These are phyloP conservation scores for Synchiropus splendidus DNA, from an alignment of 2,113 vertebrate species.

Conservation along the genomic window DNA sequence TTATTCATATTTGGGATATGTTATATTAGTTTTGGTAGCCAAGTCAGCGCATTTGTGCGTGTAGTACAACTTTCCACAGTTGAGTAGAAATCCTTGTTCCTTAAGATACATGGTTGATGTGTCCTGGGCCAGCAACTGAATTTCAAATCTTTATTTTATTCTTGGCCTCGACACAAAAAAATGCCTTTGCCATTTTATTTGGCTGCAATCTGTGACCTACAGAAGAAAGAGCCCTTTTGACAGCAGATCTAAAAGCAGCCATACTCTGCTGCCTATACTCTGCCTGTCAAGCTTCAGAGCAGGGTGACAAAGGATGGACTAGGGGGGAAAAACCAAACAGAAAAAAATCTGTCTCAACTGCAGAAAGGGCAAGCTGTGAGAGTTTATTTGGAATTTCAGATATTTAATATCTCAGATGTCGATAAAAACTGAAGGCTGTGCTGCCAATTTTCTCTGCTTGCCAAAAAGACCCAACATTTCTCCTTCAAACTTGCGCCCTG, in stretches of 20 bases:
- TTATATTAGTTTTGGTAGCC: too few relatives aligned
- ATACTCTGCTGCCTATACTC: constrained; percentile 20
- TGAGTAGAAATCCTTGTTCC: too few relatives aligned
- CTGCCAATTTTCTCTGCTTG: too few relatives aligned
- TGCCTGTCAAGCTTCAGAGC: constrained; percentile 30
- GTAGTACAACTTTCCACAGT: too few relatives aligned
- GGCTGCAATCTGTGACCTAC: constrained; percentile 3
- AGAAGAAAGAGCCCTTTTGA: constrained; percentile 30
- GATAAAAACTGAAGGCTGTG: neutral
- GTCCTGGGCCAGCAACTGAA: too few relatives aligned
- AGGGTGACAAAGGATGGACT: constrained; percentile 15
- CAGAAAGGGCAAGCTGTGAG: constrained; percentile 11
- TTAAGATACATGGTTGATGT: too few relatives aligned
- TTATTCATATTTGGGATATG: too few relatives aligned
- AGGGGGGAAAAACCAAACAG: too few relatives aligned
- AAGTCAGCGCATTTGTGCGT: too few relatives aligned
- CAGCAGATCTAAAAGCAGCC: constrained; percentile 33
- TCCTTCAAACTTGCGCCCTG: too few relatives aligned
- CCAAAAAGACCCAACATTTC: too few relatives aligned
- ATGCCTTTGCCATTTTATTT: neutral
- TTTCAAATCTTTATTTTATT: too few relatives aligned
- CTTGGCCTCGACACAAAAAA: neutral
- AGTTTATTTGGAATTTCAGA: constrained; percentile 41
- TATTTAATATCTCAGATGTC: constrained; percentile 21
- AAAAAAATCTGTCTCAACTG: constrained; percentile 13